A percentile compares a stretch with the other conserved stretches of the same genome.
Conservation (phyloP, 2,888 invertebrate genomes). For the Agonopterix arenella region DNA sequence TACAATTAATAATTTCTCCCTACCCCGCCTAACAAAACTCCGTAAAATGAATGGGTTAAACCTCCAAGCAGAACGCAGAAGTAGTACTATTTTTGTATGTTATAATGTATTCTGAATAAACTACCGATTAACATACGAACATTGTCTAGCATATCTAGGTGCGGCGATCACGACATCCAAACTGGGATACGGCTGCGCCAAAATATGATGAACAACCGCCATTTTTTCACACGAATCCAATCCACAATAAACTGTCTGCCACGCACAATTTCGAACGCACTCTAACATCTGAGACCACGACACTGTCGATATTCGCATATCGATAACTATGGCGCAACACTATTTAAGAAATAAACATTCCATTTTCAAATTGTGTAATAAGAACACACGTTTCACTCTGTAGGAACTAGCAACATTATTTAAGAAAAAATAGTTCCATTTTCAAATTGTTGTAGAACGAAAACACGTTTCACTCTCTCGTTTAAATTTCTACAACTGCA, state of each 20-base stretch:
- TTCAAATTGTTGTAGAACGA: neutral
- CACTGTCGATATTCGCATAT: constrained; percentile 39
- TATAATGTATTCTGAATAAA: neutral
- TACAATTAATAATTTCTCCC: too few species aligned
- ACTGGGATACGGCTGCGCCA: constrained; percentile 52
- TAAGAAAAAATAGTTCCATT: constrained; percentile 7
- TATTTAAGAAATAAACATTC: constrained; percentile 9
- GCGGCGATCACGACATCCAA: constrained; percentile 56
- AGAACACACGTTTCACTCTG: neutral
- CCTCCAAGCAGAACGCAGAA: too few species aligned
- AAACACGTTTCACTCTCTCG: constrained; percentile 9
- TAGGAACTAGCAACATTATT: constrained; percentile 1
- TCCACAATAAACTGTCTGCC: constrained; percentile 50
- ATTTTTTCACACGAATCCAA: constrained; percentile 43
- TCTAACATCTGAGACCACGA: constrained; percentile 46
- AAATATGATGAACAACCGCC: constrained; percentile 39
- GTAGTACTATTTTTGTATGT: too few species aligned
- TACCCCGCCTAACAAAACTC: too few species aligned
- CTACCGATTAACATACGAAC: constrained; percentile 39
- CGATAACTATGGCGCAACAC: constrained; percentile 8
- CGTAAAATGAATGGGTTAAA: too few species aligned
- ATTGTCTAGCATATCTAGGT: constrained; percentile 40
- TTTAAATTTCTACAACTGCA: constrained; percentile 32
- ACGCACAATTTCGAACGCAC: constrained; percentile 48
- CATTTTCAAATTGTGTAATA: constrained; percentile 1